Percentiles rank a stretch among this genome's conserved stretches.
Conservation (phyloP, 2,797 vertebrate genomes). For the Spinibarbus caldwelli region DNA sequence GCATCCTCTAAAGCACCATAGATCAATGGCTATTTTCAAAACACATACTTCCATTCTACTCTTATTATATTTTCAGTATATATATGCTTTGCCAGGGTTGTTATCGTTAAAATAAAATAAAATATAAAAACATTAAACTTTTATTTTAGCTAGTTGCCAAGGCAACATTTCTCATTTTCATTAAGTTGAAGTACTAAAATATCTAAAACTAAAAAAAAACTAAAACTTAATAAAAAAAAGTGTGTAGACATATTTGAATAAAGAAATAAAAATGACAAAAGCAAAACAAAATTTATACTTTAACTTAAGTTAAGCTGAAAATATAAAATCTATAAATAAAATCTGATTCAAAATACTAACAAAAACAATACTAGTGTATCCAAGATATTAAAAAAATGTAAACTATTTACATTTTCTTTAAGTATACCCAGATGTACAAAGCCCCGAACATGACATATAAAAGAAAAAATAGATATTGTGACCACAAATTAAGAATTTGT, state of each 20-base stretch:
- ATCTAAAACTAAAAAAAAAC: too few relatives aligned
- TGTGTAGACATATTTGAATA: too few relatives aligned
- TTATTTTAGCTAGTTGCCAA: neutral
- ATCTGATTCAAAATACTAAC: neutral
- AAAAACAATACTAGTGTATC: neutral
- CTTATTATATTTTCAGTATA: neutral
- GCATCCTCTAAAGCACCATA: too few relatives aligned
- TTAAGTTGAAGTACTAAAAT: too few relatives aligned
- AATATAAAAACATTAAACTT: neutral
- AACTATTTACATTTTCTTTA: neutral
- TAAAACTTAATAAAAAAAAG: too few relatives aligned
- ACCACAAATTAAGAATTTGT: too few relatives aligned
- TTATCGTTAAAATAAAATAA: neutral
- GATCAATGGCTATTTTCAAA: constrained; percentile 15
- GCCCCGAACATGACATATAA: neutral
- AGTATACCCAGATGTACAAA: neutral
- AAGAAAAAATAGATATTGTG: neutral
- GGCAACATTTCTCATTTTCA: neutral
- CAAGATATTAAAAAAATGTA: neutral
- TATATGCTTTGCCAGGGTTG: neutral
- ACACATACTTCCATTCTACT: neutral
- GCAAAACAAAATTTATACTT: too few relatives aligned
- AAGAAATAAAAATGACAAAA: neutral
- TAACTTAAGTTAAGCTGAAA: neutral
- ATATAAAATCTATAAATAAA: neutral